A percentile compares a stretch with the other conserved stretches of the same genome.
These are phyloP conservation scores for Brachionus calyciflorus DNA, from an alignment of 1,140 invertebrate genomes.

Conservation along the genomic window DNA sequence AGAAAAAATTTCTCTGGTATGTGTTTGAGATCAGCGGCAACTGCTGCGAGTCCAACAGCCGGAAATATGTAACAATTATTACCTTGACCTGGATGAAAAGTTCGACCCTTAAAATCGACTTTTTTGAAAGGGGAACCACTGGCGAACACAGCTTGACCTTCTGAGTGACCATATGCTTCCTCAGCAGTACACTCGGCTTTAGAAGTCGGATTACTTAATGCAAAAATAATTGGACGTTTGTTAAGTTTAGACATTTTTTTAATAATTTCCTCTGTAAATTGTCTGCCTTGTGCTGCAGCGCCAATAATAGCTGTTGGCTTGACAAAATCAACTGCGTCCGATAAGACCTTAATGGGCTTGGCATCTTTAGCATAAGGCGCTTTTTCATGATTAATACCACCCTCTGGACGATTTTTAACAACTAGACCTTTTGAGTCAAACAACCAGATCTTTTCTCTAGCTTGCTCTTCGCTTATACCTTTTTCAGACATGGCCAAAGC, in stretches of 20 bases:
- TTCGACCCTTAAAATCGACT: conserved; percentile 53
- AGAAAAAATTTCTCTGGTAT: conserved; percentile 59
- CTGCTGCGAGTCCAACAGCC: conserved; percentile 57
- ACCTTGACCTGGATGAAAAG: conserved; percentile 57
- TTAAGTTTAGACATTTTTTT: conserved; percentile 80
- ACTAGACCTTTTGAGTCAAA: conserved; percentile 62
- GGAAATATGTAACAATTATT: conserved; percentile 62
- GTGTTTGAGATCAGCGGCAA: conserved; percentile 54
- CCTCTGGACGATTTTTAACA: conserved; percentile 49
- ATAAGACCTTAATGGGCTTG: conserved; percentile 71
- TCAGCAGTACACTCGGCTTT: conserved; percentile 95
- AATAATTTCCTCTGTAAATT: conserved; percentile 81
- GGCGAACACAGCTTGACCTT: conserved; percentile 54
- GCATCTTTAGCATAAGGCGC: conserved; percentile 77
- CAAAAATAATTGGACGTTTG: conserved; percentile 84
- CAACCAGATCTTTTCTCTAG: conserved; percentile 75
- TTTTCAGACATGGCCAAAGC: conserved; percentile 79
- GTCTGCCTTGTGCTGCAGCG: conserved; percentile 79
- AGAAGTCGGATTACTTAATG: conserved; percentile 89
- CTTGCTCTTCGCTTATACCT: conserved; percentile 72
- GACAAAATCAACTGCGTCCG: conserved; percentile 74
- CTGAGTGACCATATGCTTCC: conserved; percentile 65
- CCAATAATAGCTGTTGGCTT: conserved; percentile 82
- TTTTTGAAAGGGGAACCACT: conserved; percentile 58
- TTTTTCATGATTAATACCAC: conserved; percentile 67